phyloP scores from a whole-genome alignment of 2,888 invertebrate species.

The Hydraecia micacea region DNA sequence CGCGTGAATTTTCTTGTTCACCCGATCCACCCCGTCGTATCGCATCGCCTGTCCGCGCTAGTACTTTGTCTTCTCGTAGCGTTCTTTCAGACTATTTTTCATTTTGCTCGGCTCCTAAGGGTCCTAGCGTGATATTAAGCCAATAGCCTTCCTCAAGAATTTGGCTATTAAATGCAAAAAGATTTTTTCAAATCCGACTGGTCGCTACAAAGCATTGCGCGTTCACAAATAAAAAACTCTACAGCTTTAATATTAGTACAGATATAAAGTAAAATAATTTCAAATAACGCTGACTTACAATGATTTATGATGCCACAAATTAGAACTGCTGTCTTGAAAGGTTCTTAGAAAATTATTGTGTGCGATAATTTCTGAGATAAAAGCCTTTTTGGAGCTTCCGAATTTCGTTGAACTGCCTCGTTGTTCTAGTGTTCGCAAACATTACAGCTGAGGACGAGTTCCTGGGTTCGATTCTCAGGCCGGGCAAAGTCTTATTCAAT shows the following conservation, averaged over 20 bases:
- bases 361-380: conserved; percentile 6
- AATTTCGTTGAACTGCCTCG: too few relatives aligned
- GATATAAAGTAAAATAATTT: neutral
- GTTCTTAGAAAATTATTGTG: neutral
- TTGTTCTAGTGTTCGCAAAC: neutral
- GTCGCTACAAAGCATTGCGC: too few relatives aligned
- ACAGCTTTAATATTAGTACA: neutral
- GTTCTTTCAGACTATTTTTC: too few relatives aligned
- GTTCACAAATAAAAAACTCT: neutral
- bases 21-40: too few relatives aligned
- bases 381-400: neutral
- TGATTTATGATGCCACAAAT: neutral
- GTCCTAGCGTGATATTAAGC: too few relatives aligned
- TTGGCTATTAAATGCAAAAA: neutral
- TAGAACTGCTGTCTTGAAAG: neutral
- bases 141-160: neutral
- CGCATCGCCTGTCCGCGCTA: too few relatives aligned
- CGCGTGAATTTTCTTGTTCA: too few relatives aligned
- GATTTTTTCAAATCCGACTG: too few relatives aligned
- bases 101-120: neutral
- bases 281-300: neutral
- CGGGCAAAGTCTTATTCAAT: neutral
- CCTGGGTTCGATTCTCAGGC: neutral
- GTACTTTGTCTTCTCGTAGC: too few relatives aligned
- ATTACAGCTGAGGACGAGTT: neutral